A percentile compares a stretch with the other conserved stretches of the same genome.
These are phyloP conservation scores for Volucella inflata DNA, from an alignment of 2,888 invertebrate genomes.

Conservation along the genomic window DNA sequence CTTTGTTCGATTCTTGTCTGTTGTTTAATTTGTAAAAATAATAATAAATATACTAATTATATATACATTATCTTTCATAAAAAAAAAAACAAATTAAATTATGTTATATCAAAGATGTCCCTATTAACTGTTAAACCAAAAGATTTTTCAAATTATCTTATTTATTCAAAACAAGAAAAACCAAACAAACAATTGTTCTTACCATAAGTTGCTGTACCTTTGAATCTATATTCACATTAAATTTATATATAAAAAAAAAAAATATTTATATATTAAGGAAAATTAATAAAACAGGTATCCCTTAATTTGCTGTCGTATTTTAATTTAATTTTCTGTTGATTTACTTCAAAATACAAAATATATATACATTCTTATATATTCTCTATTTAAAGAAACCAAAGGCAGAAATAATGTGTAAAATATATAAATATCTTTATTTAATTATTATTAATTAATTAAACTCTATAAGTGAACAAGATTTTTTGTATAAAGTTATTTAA, in stretches of 20 bases:
- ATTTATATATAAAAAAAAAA: slow-evolving; percentile 35
- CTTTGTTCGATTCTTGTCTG: slow-evolving; percentile 67
- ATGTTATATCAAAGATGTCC: slow-evolving; percentile 27
- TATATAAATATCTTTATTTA: slow-evolving; percentile 61
- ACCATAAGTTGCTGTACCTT: slow-evolving; percentile 75
- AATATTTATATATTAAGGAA: slow-evolving; percentile 36
- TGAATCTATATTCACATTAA: slow-evolving; percentile 67
- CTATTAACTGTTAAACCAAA: slow-evolving; percentile 68
- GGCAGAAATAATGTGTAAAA: slow-evolving; percentile 47
- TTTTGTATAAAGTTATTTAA: slow-evolving; percentile 67
- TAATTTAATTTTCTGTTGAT: slow-evolving; percentile 48
- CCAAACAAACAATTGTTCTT: slow-evolving; percentile 52
- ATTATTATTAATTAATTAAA: slow-evolving; percentile 38
- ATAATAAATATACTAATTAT: slow-evolving; percentile 25
- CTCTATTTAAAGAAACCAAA: slow-evolving; percentile 35
- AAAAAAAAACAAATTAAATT: slow-evolving; percentile 27
- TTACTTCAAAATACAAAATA: slow-evolving; percentile 36
- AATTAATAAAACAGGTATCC: slow-evolving; percentile 16
- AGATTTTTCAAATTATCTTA: slow-evolving; percentile 50
- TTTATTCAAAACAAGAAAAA: slow-evolving; percentile 58
- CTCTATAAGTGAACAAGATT: slow-evolving; percentile 56
- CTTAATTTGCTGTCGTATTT: slow-evolving; percentile 60
- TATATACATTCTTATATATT: slow-evolving; percentile 51
- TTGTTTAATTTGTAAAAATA: slow-evolving; percentile 63
- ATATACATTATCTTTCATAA: slow-evolving; percentile 18